phyloP scores from a whole-genome alignment of 2,888 invertebrate genomes.

The Leptopterna dolabrata region DNA sequence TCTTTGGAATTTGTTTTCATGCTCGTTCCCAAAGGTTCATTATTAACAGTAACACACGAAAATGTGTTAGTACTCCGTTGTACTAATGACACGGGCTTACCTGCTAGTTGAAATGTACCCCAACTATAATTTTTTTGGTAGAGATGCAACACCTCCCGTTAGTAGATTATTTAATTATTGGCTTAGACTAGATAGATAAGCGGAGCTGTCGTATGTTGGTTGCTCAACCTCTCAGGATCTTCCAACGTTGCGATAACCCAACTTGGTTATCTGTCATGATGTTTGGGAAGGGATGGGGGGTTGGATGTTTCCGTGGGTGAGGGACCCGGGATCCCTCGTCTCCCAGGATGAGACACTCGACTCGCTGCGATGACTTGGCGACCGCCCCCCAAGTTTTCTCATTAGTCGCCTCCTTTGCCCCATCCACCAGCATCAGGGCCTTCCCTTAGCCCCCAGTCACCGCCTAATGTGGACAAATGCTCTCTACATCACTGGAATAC shows the following conservation, averaged over 20 bases:
- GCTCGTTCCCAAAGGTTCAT: no score
- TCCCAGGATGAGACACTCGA: slow-evolving; percentile 18
- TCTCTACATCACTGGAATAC: slow-evolving; percentile 50
- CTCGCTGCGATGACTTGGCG: slow-evolving; percentile 31
- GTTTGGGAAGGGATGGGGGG: not conserved
- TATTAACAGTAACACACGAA: no score
- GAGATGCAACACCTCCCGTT: no score
- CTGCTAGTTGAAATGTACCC: no score
- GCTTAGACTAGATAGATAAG: no score
- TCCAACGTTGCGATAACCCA: not conserved
- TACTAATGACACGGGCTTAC: no score
- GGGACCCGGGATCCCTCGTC: not conserved
- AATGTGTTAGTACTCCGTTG: no score
- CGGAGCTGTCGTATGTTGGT: not conserved
- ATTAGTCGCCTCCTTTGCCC: slow-evolving; percentile 27
- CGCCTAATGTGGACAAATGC: slow-evolving; percentile 52
- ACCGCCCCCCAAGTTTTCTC: slow-evolving; percentile 45
- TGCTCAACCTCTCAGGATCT: not conserved
- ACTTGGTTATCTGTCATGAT: slow-evolving; percentile 33
- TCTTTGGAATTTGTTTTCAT: no score
- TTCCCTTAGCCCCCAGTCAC: not conserved
- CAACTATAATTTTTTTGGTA: no score
- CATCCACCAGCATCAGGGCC: not conserved
- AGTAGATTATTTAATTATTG: no score
- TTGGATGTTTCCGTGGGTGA: not conserved